These are phyloP conservation scores for Alviniconcha strummeri DNA, from an alignment of 2,888 invertebrate species.

Conservation along the genomic window DNA sequence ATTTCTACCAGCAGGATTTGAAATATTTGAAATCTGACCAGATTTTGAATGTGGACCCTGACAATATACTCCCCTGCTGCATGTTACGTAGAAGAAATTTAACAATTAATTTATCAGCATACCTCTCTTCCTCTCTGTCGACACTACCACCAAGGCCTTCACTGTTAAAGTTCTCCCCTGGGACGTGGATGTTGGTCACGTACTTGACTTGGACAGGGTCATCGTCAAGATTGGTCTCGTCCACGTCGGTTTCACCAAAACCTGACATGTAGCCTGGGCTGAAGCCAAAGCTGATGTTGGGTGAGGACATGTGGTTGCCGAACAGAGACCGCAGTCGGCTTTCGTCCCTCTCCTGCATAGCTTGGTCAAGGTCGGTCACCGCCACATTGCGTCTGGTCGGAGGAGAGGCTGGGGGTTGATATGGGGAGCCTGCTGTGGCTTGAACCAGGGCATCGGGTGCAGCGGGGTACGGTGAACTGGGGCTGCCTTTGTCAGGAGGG, in stretches of 20 bases:
- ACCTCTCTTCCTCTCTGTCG: constrained; percentile 15
- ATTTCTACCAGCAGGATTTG: no score
- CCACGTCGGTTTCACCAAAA: constrained; percentile 36
- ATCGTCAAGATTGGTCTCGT: constrained; percentile 58
- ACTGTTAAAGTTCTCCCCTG: constrained; percentile 11
- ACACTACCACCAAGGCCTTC: neutral
- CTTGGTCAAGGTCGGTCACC: constrained; percentile 60
- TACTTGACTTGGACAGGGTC: constrained; percentile 33
- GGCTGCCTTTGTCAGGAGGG: neutral
- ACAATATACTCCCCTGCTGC: no score
- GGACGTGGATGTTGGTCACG: constrained; percentile 24
- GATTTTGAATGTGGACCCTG: no score
- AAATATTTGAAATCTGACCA: no score
- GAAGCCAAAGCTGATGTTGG: constrained; percentile 13
- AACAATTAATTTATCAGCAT: neutral
- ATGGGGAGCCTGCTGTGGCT: no score
- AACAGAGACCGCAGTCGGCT: constrained; percentile 49
- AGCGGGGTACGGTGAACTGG: no score
- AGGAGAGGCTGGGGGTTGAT: neutral
- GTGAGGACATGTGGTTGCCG: constrained; percentile 25
- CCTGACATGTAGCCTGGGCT: neutral
- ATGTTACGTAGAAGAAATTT: no score
- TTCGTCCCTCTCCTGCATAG: constrained; percentile 55
- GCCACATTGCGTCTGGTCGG: constrained; percentile 20
- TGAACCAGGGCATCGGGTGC: no score